Evolutionary conservation across 2,888 invertebrate species (phyloP).

Genomic region (Gymnosoma rotundatum): DNA sequence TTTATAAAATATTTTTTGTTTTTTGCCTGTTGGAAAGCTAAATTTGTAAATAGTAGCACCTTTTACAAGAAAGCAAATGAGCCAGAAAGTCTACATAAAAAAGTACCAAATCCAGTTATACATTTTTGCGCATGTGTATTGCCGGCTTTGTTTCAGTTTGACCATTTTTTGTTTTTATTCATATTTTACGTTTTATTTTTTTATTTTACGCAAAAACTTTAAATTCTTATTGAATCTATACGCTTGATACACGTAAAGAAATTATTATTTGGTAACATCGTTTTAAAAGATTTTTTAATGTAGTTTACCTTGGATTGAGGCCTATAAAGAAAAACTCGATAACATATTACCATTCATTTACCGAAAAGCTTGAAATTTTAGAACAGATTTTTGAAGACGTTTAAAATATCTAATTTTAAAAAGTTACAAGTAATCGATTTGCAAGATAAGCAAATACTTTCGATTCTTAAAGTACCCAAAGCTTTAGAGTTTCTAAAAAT

Average conservation of each 20-base stretch:
- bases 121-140: constrained; percentile 20
- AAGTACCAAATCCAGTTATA: constrained; percentile 66
- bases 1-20: constrained; percentile 1
- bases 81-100: constrained; percentile 36
- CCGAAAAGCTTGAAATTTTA: no score
- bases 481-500: no score
- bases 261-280: not conserved
- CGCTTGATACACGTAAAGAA: constrained; percentile 10
- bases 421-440: no score
- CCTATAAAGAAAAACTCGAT: no score
- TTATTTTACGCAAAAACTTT: constrained; percentile 18
- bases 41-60: constrained; percentile 17
- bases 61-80: constrained; percentile 55
- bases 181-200: not conserved
- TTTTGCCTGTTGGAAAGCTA: not conserved
- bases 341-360: no score
- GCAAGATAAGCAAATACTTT: no score
- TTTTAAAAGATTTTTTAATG: no score
- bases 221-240: not conserved
- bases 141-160: constrained; percentile 28
- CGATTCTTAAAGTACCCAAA: no score
- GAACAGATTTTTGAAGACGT: no score
- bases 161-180: not conserved
- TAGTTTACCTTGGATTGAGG: no score
- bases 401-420: no score